Evolutionary conservation across 2,888 invertebrate species (phyloP).

Genomic region (Diarsia brunnea): DNA sequence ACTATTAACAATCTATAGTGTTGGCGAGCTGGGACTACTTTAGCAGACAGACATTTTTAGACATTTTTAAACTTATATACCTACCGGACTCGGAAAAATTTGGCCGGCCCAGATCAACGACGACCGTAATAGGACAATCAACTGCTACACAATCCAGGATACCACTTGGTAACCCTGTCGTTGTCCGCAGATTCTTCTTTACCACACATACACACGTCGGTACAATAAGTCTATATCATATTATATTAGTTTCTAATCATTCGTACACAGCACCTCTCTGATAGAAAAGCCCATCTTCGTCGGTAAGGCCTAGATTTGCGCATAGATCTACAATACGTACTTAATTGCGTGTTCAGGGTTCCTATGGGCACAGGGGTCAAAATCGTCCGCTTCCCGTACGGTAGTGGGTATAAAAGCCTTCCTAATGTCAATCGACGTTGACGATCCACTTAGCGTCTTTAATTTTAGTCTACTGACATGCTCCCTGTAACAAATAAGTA

Average conservation of each 20-base stretch:
- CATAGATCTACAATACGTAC: slow-evolving; percentile 63
- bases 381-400: not conserved
- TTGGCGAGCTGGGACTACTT: not conserved
- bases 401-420: slow-evolving; percentile 23
- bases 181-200: not conserved
- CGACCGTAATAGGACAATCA: not conserved
- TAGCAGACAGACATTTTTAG: not conserved
- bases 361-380: slow-evolving; percentile 73
- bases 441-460: slow-evolving; percentile 42
- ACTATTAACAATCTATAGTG: not conserved
- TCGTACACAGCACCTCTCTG: not conserved
- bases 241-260: not conserved
- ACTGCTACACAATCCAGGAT: not conserved
- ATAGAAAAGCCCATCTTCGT: not conserved
- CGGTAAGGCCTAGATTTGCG: not conserved
- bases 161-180: not conserved
- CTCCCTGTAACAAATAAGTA: slow-evolving; percentile 73
- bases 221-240: not conserved
- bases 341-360: slow-evolving; percentile 70
- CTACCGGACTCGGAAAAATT: not conserved
- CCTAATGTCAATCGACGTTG: slow-evolving; percentile 72
- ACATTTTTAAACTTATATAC: not conserved
- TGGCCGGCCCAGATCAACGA: not conserved
- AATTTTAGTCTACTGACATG: slow-evolving; percentile 64
- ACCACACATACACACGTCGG: not conserved